Evolutionary conservation across 2,797 vertebrate species (phyloP).

Genomic region (Arrhamphus sclerolepis): DNA sequence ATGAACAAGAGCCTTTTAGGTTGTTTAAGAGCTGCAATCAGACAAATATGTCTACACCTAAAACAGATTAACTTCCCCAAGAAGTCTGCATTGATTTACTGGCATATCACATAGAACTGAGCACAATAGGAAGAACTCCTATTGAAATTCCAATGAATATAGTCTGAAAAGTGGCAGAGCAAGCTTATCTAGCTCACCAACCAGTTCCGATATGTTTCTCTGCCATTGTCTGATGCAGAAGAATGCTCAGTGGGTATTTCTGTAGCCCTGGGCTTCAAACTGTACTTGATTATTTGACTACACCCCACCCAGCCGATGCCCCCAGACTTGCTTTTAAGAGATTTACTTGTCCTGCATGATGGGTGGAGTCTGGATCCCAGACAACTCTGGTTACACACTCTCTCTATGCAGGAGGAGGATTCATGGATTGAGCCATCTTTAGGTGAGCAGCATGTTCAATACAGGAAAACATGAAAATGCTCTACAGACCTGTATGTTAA

Average conservation of each 20-base stretch:
- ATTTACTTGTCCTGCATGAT: constrained; percentile 74
- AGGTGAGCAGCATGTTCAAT: constrained; percentile 50
- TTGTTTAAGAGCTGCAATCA: constrained; percentile 20
- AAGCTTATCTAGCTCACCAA: constrained; percentile 50
- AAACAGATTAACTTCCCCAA: constrained; percentile 11
- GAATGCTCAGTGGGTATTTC: constrained; percentile 70
- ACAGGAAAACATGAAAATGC: constrained; percentile 47
- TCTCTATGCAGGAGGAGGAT: constrained; percentile 43
- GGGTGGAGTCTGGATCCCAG: constrained; percentile 70
- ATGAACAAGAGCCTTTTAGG: constrained; percentile 20
- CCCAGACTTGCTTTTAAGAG: constrained; percentile 77
- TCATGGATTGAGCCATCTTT: constrained; percentile 52
- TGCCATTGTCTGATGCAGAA: constrained; percentile 66
- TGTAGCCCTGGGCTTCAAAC: constrained; percentile 71
- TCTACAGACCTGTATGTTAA: constrained; percentile 32
- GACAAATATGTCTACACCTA: constrained; percentile 15
- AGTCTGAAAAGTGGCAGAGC: constrained; percentile 34
- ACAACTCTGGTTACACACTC: constrained; percentile 59
- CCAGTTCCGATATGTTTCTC: constrained; percentile 62
- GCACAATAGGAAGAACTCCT: constrained; percentile 10
- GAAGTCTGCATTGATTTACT: constrained; percentile 9
- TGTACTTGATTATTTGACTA: constrained; percentile 65
- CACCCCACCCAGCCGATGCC: constrained; percentile 57
- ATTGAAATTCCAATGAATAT: constrained; percentile 20
- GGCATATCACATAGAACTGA: constrained; percentile 6